Evolutionary conservation across 2,888 invertebrate genomes (phyloP).

Genomic region (Nephrotoma appendiculata): DNA sequence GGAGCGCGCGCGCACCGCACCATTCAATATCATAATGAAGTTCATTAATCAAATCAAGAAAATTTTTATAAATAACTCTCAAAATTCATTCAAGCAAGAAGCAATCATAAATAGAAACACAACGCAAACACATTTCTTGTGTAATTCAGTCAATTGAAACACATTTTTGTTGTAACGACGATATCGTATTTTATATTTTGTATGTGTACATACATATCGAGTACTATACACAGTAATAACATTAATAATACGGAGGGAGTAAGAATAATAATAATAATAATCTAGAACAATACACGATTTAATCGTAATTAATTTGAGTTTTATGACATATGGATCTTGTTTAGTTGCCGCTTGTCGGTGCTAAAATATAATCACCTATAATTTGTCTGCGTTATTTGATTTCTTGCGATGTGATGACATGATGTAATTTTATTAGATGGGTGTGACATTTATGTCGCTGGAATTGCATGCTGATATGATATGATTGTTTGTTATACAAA

Average conservation of each 20-base stretch:
- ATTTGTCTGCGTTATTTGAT: neutral
- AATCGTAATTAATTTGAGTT: neutral
- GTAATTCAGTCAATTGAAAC: neutral
- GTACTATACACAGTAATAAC: neutral
- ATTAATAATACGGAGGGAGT: neutral
- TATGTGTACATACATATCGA: neutral
- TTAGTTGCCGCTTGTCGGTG: neutral
- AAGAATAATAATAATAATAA: neutral
- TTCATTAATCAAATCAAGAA: neutral
- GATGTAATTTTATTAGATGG: too few species aligned
- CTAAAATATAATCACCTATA: neutral
- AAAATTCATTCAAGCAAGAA: neutral
- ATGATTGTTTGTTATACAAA: too few species aligned
- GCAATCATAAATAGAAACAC: neutral
- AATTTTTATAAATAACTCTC: neutral
- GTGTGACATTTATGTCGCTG: too few species aligned
- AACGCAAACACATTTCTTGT: neutral
- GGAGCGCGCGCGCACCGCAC: neutral
- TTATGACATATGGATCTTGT: neutral
- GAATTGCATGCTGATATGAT: too few species aligned
- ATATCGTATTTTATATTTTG: neutral
- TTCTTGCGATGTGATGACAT: too few species aligned
- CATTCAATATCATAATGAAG: neutral
- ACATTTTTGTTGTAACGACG: neutral
- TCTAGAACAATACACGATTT: neutral